Percentiles rank a stretch among this genome's conserved stretches.
These are phyloP conservation scores for Polydrusus pterygomalis DNA, from an alignment of 2,888 invertebrate species.

Conservation along the genomic window DNA sequence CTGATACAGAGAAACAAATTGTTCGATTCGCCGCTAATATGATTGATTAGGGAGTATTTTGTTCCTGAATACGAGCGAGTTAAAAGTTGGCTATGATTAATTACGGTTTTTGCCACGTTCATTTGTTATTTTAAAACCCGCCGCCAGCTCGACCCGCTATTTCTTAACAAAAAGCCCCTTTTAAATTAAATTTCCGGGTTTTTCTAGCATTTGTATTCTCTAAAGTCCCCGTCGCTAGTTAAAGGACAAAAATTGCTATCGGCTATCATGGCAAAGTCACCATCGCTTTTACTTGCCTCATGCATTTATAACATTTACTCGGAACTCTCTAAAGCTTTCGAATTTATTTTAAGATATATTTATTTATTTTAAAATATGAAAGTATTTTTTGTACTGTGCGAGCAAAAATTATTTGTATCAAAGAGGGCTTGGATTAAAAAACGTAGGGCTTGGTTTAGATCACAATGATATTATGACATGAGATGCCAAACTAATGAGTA, in stretches of 20 bases:
- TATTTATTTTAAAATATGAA: too few species aligned
- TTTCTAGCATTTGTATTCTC: conserved; percentile 45
- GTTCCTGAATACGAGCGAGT: conserved; percentile 61
- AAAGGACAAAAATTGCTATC: not conserved
- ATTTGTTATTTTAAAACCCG: conserved; percentile 64
- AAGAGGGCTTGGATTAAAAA: too few species aligned
- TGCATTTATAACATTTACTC: too few species aligned
- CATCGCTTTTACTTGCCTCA: too few species aligned
- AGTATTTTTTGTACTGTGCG: too few species aligned
- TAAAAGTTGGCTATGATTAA: conserved; percentile 65
- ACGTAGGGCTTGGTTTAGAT: too few species aligned
- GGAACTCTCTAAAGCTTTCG: too few species aligned
- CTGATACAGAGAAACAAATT: conserved; percentile 64
- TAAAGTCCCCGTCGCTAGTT: conserved; percentile 18
- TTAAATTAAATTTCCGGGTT: conserved; percentile 49
- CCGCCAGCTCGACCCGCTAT: conserved; percentile 40
- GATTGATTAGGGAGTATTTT: conserved; percentile 65
- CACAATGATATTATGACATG: too few species aligned
- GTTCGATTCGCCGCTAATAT: conserved; percentile 65
- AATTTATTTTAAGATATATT: too few species aligned
- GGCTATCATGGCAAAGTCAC: not conserved
- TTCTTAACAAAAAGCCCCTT: conserved; percentile 33
- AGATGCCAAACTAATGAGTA: too few species aligned
- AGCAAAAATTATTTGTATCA: too few species aligned
- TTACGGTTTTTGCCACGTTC: conserved; percentile 60